Evolutionary conservation across 2,888 invertebrate species (phyloP).

Genomic region (Meghimatium bilineatum): DNA sequence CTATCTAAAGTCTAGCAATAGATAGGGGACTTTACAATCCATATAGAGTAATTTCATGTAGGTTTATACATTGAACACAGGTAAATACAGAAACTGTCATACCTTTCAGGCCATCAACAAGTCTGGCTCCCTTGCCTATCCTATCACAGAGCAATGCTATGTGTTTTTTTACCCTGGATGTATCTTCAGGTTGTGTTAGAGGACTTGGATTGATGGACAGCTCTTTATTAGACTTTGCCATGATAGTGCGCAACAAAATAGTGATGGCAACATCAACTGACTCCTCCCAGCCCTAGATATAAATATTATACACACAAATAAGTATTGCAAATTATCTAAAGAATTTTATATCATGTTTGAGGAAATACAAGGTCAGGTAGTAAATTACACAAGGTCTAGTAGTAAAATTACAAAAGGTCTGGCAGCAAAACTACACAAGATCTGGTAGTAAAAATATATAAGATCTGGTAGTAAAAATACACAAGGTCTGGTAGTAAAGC

Average conservation of each 20-base stretch:
- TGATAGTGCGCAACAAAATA: conserved; percentile 82
- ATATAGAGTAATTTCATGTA: background rate
- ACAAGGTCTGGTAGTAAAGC: too few species aligned
- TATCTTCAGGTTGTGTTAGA: conserved; percentile 74
- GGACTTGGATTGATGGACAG: conserved; percentile 73
- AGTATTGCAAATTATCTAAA: too few species aligned
- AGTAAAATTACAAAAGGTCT: too few species aligned
- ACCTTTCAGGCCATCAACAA: conserved; percentile 68
- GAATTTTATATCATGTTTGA: too few species aligned
- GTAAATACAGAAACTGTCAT: background rate
- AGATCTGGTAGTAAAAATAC: too few species aligned
- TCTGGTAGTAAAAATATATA: too few species aligned
- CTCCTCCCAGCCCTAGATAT: conserved; percentile 87
- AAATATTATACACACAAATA: background rate
- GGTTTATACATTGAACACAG: background rate
- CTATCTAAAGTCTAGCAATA: too few species aligned
- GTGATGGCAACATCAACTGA: conserved; percentile 83
- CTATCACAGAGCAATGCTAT: conserved; percentile 76
- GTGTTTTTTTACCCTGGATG: conserved; percentile 77
- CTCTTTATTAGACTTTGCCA: conserved; percentile 82
- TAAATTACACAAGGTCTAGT: too few species aligned
- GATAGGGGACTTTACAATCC: background rate
- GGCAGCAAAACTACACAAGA: too few species aligned
- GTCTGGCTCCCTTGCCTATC: conserved; percentile 75
- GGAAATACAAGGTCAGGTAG: too few species aligned